These are phyloP conservation scores for Natrix natrix DNA, from an alignment of 2,797 vertebrate species.

Conservation along the genomic window DNA sequence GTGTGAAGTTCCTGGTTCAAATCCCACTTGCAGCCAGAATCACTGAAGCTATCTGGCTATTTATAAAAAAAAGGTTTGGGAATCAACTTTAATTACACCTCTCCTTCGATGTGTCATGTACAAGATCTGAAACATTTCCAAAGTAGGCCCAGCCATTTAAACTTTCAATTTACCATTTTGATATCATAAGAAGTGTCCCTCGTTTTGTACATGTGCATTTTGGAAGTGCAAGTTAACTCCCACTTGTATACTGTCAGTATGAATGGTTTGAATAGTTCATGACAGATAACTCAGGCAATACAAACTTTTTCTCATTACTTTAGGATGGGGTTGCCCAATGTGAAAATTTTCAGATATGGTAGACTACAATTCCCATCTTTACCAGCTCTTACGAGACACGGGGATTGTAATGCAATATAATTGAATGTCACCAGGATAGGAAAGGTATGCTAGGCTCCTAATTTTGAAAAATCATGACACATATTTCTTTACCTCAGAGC, in stretches of 20 bases:
- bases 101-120: not conserved
- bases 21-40: not conserved
- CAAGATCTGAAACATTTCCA: not conserved
- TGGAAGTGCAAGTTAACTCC: not conserved
- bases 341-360: not conserved
- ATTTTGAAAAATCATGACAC: not conserved
- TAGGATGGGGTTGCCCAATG: not conserved
- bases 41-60: not conserved
- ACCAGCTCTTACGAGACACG: too few relatives aligned
- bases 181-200: not conserved
- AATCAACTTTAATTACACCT: not conserved
- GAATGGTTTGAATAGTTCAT: not conserved
- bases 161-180: not conserved
- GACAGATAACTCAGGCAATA: not conserved
- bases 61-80: not conserved
- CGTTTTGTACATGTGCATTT: not conserved
- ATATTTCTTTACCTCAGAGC: not conserved
- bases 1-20: not conserved
- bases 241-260: not conserved
- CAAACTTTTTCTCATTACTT: not conserved
- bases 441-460: not conserved
- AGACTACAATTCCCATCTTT: not conserved
- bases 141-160: not conserved
- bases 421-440: not conserved
- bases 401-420: not conserved